These are phyloP conservation scores for Alauda arvensis DNA, from an alignment of 2,797 vertebrate species.

Conservation along the genomic window DNA sequence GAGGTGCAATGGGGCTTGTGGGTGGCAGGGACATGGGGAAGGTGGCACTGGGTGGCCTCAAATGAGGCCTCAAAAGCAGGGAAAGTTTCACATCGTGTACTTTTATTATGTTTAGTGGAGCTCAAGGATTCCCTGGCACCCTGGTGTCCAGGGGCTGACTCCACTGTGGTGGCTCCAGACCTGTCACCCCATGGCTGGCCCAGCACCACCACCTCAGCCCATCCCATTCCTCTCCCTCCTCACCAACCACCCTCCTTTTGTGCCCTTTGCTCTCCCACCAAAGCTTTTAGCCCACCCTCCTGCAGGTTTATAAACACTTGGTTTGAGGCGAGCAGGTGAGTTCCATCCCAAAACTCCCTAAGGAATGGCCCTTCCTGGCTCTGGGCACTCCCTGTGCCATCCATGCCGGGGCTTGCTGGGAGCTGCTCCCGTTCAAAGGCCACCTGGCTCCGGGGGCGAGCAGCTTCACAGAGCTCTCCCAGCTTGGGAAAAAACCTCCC, in stretches of 20 bases:
- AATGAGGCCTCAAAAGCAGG: background rate
- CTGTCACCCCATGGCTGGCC: background rate
- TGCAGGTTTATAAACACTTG: accelerated
- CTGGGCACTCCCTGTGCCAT: background rate
- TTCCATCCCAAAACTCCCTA: accelerated
- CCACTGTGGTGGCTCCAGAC: accelerated
- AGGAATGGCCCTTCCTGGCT: background rate
- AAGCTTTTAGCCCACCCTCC: accelerated
- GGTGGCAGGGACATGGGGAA: background rate
- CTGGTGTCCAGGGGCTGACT: background rate
- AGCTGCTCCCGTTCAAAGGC: background rate
- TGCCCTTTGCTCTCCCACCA: background rate
- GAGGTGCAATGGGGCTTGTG: too few species aligned
- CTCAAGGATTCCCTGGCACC: background rate
- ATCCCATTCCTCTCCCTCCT: background rate
- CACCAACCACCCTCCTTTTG: background rate
- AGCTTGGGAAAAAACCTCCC: constrained; percentile 24
- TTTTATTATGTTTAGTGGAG: background rate
- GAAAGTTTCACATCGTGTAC: accelerated
- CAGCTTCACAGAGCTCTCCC: background rate
- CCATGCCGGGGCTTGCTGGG: background rate
- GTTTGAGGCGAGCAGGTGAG: background rate
- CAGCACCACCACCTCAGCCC: background rate
- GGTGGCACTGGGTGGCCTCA: background rate
- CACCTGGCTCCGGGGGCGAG: constrained; percentile 17